Conservation (phyloP, 2,113 vertebrate species). For the Nematolebias whitei region DNA sequence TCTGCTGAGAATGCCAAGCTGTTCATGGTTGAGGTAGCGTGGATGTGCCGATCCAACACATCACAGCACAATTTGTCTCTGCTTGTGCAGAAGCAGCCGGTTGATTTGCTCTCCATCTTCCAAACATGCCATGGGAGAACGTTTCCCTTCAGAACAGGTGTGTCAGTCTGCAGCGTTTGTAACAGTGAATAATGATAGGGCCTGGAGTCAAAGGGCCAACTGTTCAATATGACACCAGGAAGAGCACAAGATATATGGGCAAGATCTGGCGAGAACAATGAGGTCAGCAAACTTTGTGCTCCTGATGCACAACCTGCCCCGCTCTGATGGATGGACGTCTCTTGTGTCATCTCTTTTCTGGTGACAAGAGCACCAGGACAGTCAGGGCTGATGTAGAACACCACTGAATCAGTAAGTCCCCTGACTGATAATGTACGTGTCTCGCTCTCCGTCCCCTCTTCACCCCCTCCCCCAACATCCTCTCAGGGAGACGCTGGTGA, state of each 20-base stretch:
- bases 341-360: constrained; percentile 61
- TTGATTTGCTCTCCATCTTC: constrained; percentile 8
- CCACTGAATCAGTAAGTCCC: constrained; percentile 39
- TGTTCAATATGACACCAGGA: constrained; percentile 46
- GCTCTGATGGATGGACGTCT: constrained; percentile 67
- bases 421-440: constrained; percentile 22
- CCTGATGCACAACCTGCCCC: constrained; percentile 25
- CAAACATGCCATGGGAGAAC: constrained; percentile 26
- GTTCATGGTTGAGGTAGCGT: constrained; percentile 24
- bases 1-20: constrained; percentile 21
- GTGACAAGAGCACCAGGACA: constrained; percentile 56
- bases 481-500: constrained; percentile 92
- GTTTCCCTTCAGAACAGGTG: constrained; percentile 29
- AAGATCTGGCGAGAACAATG: constrained; percentile 44
- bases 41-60: constrained; percentile 34
- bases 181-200: constrained; percentile 68
- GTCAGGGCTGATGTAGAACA: constrained; percentile 27
- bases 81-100: constrained; percentile 3
- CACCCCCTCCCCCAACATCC: constrained; percentile 10
- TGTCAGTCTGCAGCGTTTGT: constrained; percentile 24
- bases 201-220: constrained; percentile 41
- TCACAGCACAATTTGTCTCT: neutral
- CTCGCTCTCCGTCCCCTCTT: constrained; percentile 12
- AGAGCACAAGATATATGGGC: constrained; percentile 64
- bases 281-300: constrained; percentile 48